These are phyloP conservation scores for Salminus brasiliensis DNA, from an alignment of 2,113 vertebrate species.

Conservation along the genomic window DNA sequence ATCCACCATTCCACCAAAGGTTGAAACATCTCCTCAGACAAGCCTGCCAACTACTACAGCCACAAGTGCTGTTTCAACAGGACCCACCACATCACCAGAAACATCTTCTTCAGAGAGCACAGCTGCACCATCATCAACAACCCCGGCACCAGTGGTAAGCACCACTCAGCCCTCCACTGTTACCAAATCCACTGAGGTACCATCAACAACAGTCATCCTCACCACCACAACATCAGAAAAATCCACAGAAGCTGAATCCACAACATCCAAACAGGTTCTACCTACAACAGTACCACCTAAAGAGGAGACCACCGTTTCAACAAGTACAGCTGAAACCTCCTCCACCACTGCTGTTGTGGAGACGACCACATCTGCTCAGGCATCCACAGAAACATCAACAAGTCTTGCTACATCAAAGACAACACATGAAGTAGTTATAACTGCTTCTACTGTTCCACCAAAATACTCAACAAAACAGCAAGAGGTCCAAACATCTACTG, in stretches of 20 bases:
- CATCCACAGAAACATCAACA: background rate
- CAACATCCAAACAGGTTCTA: background rate
- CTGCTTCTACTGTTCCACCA: background rate
- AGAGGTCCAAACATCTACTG: background rate
- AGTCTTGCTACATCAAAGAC: background rate
- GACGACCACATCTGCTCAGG: background rate
- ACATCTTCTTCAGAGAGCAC: background rate
- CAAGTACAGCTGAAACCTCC: background rate
- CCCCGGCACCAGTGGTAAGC: background rate
- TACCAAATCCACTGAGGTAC: background rate
- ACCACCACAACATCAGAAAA: background rate
- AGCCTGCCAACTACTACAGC: background rate
- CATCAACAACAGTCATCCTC: background rate
- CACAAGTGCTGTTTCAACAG: fast-evolving
- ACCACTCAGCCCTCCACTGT: slow-evolving; percentile 9
- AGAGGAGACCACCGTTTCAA: slow-evolving; percentile 11
- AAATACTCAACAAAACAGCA: background rate
- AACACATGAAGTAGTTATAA: background rate
- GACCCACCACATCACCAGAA: slow-evolving; percentile 32
- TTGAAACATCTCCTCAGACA: background rate
- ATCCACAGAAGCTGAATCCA: slow-evolving; percentile 29
- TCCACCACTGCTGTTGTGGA: fast-evolving
- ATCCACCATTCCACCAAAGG: background rate
- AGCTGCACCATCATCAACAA: background rate
- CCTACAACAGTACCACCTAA: slow-evolving; percentile 24